Percentiles rank a stretch among this genome's conserved stretches.
phyloP scores from a whole-genome alignment of 2,797 vertebrate species.

The Craterocephalus amniculus region DNA sequence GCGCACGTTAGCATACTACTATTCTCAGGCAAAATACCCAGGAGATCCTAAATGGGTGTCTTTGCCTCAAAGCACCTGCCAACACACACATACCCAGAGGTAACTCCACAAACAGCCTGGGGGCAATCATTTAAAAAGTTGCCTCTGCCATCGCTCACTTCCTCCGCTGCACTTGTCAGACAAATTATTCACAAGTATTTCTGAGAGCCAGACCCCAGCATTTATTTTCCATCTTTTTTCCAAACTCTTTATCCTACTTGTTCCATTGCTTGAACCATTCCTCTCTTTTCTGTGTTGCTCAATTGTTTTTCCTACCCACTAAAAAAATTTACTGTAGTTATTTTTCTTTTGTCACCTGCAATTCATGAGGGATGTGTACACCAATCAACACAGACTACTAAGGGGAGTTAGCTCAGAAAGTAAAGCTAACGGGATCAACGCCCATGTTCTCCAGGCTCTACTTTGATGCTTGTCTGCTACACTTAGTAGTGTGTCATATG shows the following conservation, averaged over 20 bases:
- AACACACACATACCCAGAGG: slow-evolving; percentile 59
- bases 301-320: background rate
- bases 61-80: slow-evolving; percentile 66
- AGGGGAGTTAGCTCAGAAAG: too few species aligned
- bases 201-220: slow-evolving; percentile 38
- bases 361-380: too few species aligned
- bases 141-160: slow-evolving; percentile 38
- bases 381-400: too few species aligned
- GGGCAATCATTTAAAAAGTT: slow-evolving; percentile 56
- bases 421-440: too few species aligned
- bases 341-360: too few species aligned
- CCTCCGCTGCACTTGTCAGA: slow-evolving; percentile 33
- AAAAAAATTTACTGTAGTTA: slow-evolving; percentile 33
- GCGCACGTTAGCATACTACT: slow-evolving; percentile 28
- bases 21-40: slow-evolving; percentile 49
- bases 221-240: slow-evolving; percentile 9
- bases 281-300: slow-evolving; percentile 30
- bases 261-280: slow-evolving; percentile 6
- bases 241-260: background rate
- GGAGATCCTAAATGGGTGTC: slow-evolving; percentile 65
- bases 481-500: too few species aligned
- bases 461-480: too few species aligned
- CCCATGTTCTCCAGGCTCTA: too few species aligned
- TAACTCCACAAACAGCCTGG: slow-evolving; percentile 54
- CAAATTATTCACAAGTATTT: slow-evolving; percentile 55